A percentile compares a stretch with the other conserved stretches of the same genome.
Conservation (phyloP, 2,113 vertebrate species). For the Daphoenositta chrysoptera region DNA sequence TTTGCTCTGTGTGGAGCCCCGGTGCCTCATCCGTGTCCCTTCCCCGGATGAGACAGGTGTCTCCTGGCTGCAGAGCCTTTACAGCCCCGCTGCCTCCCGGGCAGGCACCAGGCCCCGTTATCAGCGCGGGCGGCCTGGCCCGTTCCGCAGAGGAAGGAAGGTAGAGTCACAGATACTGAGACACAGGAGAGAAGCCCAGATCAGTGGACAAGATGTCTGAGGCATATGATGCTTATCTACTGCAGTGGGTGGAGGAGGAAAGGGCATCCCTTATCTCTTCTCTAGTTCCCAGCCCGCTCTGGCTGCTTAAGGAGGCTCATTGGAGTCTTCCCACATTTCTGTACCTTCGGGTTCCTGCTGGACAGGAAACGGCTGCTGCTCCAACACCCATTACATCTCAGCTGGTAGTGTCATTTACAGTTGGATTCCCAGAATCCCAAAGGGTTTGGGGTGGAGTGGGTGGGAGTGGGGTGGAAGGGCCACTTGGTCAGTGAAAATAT, state of each 20-base stretch:
- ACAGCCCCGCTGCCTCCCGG: not conserved
- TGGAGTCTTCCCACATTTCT: constrained; percentile 55
- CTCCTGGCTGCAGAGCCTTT: not conserved
- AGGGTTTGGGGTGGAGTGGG: not conserved
- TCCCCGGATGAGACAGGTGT: constrained; percentile 36
- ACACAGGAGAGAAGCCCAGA: constrained; percentile 42
- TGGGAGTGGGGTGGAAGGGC: not conserved
- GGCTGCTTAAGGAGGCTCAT: constrained; percentile 48
- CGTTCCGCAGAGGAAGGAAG: constrained; percentile 35
- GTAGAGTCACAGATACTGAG: constrained; percentile 49
- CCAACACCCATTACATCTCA: constrained; percentile 45
- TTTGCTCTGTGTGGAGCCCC: constrained; percentile 23
- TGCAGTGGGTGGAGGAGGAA: constrained; percentile 50
- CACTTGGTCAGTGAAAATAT: not conserved
- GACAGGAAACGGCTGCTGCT: constrained; percentile 44
- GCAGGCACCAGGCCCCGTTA: not conserved
- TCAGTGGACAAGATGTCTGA: constrained; percentile 63
- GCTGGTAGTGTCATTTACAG: constrained; percentile 57
- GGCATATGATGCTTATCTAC: constrained; percentile 60
- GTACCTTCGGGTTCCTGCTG: constrained; percentile 21
- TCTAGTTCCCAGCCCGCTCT: constrained; percentile 42
- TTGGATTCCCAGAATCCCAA: not conserved
- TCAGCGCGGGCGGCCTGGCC: not conserved
- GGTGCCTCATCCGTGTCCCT: not conserved
- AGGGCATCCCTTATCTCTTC: constrained; percentile 52